Conservation (phyloP, 2,113 vertebrate genomes). For the Bos taurus region DNA sequence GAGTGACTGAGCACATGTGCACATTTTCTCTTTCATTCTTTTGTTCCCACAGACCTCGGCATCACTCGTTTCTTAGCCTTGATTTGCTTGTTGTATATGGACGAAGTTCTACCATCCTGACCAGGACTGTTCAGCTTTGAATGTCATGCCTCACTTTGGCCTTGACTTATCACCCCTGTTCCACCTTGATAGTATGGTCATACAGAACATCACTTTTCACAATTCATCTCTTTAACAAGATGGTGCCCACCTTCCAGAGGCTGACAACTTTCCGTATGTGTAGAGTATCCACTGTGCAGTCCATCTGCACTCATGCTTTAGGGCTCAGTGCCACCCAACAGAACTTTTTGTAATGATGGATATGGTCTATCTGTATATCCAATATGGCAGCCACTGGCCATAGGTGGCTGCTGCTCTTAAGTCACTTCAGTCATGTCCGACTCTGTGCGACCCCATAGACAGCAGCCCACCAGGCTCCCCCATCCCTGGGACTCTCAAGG, state of each 20-base stretch:
- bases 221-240: background rate
- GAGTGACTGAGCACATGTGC: accelerated
- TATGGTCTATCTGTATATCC: background rate
- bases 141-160: background rate
- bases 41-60: background rate
- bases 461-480: too few relatives aligned
- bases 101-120: background rate
- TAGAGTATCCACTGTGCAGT: background rate
- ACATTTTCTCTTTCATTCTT: background rate
- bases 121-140: background rate
- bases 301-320: background rate
- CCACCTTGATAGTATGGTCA: background rate
- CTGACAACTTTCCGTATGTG: background rate
- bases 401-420: background rate
- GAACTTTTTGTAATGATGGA: background rate
- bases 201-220: background rate
- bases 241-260: background rate
- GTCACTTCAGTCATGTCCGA: too few relatives aligned
- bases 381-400: background rate
- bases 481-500: too few relatives aligned
- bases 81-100: background rate
- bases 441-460: too few relatives aligned
- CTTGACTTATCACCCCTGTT: background rate
- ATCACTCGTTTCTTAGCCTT: background rate
- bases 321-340: background rate